Percentiles rank a stretch among this genome's conserved stretches.
Conservation (phyloP, 2,797 vertebrate species). For the Gymnocypris eckloni region DNA sequence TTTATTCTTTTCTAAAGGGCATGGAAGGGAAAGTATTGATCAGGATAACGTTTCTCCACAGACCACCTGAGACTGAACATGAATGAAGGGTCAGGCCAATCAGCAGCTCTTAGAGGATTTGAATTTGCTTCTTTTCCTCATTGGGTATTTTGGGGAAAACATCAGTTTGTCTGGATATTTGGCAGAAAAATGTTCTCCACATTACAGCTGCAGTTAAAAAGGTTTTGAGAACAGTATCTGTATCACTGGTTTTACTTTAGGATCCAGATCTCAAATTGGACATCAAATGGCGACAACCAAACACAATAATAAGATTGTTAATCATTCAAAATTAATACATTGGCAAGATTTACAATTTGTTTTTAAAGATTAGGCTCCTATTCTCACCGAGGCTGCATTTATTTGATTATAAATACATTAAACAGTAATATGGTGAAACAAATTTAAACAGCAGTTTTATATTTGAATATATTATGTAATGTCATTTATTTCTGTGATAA, state of each 20-base stretch:
- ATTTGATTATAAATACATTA: background rate
- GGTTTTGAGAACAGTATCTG: background rate
- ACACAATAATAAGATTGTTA: background rate
- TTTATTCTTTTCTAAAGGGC: slow-evolving; percentile 62
- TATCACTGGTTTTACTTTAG: background rate
- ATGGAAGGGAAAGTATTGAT: slow-evolving; percentile 59
- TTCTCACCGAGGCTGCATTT: background rate
- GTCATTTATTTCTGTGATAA: background rate
- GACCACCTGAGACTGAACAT: slow-evolving; percentile 59
- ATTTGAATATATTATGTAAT: background rate
- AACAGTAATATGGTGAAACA: background rate
- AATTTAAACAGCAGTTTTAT: background rate
- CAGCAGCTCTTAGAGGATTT: slow-evolving; percentile 49
- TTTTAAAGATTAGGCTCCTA: background rate
- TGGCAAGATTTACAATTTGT: too few species aligned
- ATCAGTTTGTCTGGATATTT: slow-evolving; percentile 38
- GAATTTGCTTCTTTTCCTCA: slow-evolving; percentile 41
- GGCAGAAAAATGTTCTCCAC: slow-evolving; percentile 18
- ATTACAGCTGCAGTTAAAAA: slow-evolving; percentile 18
- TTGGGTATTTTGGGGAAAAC: slow-evolving; percentile 44
- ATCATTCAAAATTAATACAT: background rate
- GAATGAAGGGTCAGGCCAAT: slow-evolving; percentile 49
- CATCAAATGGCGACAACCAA: background rate
- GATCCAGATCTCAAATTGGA: background rate
- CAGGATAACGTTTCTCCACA: slow-evolving; percentile 43